These are phyloP conservation scores for Sylvietta virens DNA, from an alignment of 2,113 vertebrate species.

Conservation along the genomic window DNA sequence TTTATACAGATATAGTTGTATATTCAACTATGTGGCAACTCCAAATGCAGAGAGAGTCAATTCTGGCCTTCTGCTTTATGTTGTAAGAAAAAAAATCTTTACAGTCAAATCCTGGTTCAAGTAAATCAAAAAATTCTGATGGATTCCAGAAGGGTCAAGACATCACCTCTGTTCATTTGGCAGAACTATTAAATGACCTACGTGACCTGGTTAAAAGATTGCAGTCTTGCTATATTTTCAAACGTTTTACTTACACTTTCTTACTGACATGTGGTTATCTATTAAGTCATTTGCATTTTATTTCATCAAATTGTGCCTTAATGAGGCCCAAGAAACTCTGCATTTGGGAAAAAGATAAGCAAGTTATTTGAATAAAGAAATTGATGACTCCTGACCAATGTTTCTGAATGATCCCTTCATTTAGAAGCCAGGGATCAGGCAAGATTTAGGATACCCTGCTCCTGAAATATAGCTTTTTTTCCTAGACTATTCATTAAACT, in stretches of 20 bases:
- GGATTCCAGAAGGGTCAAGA: neutral
- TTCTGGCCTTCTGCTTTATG: neutral
- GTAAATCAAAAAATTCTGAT: neutral
- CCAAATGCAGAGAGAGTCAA: neutral
- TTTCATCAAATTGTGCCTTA: neutral
- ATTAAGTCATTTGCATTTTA: neutral
- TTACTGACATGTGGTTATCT: neutral
- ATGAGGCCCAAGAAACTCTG: neutral
- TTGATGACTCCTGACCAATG: neutral
- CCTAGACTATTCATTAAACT: neutral
- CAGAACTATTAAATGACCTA: neutral
- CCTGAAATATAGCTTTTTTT: neutral
- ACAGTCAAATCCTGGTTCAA: neutral
- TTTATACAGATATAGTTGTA: neutral
- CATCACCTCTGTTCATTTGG: neutral
- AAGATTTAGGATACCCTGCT: neutral
- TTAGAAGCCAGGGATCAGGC: neutral
- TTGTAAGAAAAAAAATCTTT: neutral
- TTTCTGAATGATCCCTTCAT: neutral
- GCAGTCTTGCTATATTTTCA: neutral
- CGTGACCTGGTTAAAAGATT: neutral
- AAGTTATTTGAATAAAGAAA: neutral
- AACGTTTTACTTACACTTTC: neutral
- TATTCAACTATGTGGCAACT: neutral
- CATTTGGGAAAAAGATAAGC: neutral